A percentile compares a stretch with the other conserved stretches of the same genome.
Conservation (phyloP, 1,140 invertebrate genomes). For the Drosophila bocki region DNA sequence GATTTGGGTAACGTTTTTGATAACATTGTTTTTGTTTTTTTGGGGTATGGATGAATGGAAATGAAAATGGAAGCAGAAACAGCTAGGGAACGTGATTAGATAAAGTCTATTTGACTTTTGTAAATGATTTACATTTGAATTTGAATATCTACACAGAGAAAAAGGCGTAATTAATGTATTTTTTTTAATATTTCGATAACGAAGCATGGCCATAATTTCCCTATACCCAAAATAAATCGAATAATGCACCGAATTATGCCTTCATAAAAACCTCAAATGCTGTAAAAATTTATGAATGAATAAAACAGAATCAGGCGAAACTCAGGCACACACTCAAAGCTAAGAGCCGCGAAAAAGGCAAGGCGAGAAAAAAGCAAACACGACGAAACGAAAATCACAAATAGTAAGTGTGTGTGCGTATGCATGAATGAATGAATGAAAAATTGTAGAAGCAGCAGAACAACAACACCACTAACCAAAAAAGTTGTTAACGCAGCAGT, state of each 20-base stretch:
- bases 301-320: constrained; percentile 57
- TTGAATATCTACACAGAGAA: constrained; percentile 10
- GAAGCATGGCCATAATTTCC: neutral
- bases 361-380: constrained; percentile 49
- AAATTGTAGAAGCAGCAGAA: constrained; percentile 71
- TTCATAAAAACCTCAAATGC: constrained; percentile 31
- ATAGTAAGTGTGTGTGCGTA: constrained; percentile 47
- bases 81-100: constrained; percentile 43
- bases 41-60: constrained; percentile 24
- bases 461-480: constrained; percentile 28
- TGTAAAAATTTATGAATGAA: constrained; percentile 77
- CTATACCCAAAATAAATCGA: constrained; percentile 7
- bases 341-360: constrained; percentile 29
- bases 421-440: constrained; percentile 74
- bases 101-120: constrained; percentile 40
- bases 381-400: constrained; percentile 53
- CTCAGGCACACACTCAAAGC: neutral
- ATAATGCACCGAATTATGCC: constrained; percentile 16
- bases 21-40: constrained; percentile 31
- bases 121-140: constrained; percentile 26
- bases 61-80: constrained; percentile 15
- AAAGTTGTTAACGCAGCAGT: constrained; percentile 81
- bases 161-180: neutral
- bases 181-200: too few species aligned
- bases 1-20: constrained; percentile 18